Evolutionary conservation across 1,140 invertebrate species (phyloP).

Genomic region (Lucilia sericata): DNA sequence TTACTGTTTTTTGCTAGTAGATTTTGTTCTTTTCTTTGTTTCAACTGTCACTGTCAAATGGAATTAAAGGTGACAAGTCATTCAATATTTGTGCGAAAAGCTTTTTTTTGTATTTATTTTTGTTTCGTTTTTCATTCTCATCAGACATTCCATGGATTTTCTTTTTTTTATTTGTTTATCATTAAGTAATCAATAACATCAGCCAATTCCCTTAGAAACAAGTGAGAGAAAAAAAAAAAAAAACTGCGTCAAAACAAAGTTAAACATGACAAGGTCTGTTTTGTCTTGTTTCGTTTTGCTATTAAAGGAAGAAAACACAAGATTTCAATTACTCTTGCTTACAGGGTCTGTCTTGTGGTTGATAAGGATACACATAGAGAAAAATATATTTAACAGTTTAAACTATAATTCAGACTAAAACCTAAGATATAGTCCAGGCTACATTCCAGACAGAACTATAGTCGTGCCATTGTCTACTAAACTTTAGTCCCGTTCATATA

Average conservation of each 20-base stretch:
- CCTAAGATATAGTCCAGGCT: no score
- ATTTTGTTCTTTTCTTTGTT: background rate
- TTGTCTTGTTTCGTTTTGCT: no score
- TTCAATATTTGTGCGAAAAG: background rate
- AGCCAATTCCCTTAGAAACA: background rate
- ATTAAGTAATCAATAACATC: conserved; percentile 12
- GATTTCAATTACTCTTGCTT: background rate
- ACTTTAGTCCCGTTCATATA: no score
- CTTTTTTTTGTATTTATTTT: background rate
- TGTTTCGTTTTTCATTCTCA: background rate
- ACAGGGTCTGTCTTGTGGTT: no score
- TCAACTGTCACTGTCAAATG: conserved; percentile 2
- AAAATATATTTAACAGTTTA: no score
- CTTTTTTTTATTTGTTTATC: background rate
- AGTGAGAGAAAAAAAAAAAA: background rate
- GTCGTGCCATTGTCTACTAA: no score
- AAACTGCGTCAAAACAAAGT: no score
- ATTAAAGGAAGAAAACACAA: background rate
- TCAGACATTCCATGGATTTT: background rate
- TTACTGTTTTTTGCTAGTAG: no score
- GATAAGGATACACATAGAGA: no score
- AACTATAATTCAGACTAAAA: no score
- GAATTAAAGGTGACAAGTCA: conserved; percentile 12
- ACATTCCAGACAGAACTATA: no score
- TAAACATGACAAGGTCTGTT: no score